Evolutionary conservation across 2,113 vertebrate species (phyloP), one percentile per base, ranked within the genome.

Genomic region (Oxyruncus cristatus): DNA sequence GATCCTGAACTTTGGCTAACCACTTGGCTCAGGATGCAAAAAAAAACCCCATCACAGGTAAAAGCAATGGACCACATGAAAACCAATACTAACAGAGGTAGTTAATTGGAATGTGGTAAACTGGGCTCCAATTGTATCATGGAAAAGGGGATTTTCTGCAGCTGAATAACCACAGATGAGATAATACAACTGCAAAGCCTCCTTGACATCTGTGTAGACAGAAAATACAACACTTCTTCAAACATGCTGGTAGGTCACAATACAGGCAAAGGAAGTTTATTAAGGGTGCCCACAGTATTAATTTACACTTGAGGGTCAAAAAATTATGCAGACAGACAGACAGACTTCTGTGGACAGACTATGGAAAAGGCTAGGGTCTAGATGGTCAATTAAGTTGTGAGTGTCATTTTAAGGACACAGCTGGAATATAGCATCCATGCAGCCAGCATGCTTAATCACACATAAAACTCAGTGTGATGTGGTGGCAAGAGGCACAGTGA

Each of bases 111-210:
- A 78, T 84, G 83, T 56, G 80, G 96, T 84, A 74, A 95, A 67
- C 10, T 47, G 5, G 53, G 20, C 67, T 94, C 62, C 49, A 76
- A 17, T n/a, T 19, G 5, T 85, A 66, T 41, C 14, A 39, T 3
- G 2, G 22, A 88, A 93, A 95, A 92, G 75, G 93, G 85, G 63
- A 70, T 94, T 96, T 96, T 96, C 71, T 90, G 74, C 21, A 88
- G 30, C 41, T 70, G 41, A 89, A 79, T 62, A 88, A 93, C 49
- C 81, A 59, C 78, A 92, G 71, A 70, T 90, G 81, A 93, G 58
- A 87, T 68, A 75, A 91, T 86, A n/a, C 42, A 63, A 93, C 80
- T 71, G 39, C 39, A 77, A 81, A 39, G 35, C 13, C 18, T 91
- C 32, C 49, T 85, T 76, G 90, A 70, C 0, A 0, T 87, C 37